Evolutionary conservation across 2,113 vertebrate genomes (phyloP).

Genomic region (Nerophis lumbriciformis): DNA sequence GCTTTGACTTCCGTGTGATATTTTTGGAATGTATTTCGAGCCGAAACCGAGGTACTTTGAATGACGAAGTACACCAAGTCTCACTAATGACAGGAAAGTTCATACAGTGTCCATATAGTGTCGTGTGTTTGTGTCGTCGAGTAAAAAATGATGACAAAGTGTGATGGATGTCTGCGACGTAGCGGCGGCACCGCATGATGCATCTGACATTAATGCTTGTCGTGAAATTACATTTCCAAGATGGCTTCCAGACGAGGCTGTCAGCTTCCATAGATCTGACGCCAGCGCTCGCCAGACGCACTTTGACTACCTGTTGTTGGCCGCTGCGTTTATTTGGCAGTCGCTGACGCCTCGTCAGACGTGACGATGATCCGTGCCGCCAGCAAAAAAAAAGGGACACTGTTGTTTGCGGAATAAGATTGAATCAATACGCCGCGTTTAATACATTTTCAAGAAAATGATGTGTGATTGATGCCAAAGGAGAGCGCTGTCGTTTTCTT

Average conservation of each 20-base stretch:
- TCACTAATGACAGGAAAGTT: too few species aligned
- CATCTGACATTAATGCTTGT: slow-evolving; percentile 63
- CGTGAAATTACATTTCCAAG: slow-evolving; percentile 63
- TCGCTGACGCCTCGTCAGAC: slow-evolving; percentile 16
- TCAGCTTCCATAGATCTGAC: slow-evolving; percentile 51
- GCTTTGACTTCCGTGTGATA: too few species aligned
- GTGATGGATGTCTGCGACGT: slow-evolving; percentile 6
- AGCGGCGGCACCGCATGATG: slow-evolving; percentile 46
- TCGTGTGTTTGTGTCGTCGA: too few species aligned
- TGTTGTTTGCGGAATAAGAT: slow-evolving; percentile 16
- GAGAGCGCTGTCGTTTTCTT: slow-evolving; percentile 18
- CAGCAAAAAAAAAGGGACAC: slow-evolving; percentile 8
- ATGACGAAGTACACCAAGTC: too few species aligned
- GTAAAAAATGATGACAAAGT: too few species aligned
- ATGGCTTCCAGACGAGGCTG: slow-evolving; percentile 59
- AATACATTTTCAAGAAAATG: slow-evolving; percentile 13
- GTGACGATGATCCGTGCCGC: slow-evolving; percentile 39
- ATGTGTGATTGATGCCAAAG: slow-evolving; percentile 21
- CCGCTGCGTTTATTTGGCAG: too few species aligned
- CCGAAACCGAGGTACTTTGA: too few species aligned
- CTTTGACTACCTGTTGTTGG: too few species aligned
- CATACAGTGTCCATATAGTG: too few species aligned
- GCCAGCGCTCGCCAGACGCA: too few species aligned
- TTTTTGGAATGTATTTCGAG: too few species aligned
- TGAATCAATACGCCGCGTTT: slow-evolving; percentile 33